Base-by-base conservation (phyloP, 23 tunicate genomes). In the Botrylloides violaceus region DNA sequence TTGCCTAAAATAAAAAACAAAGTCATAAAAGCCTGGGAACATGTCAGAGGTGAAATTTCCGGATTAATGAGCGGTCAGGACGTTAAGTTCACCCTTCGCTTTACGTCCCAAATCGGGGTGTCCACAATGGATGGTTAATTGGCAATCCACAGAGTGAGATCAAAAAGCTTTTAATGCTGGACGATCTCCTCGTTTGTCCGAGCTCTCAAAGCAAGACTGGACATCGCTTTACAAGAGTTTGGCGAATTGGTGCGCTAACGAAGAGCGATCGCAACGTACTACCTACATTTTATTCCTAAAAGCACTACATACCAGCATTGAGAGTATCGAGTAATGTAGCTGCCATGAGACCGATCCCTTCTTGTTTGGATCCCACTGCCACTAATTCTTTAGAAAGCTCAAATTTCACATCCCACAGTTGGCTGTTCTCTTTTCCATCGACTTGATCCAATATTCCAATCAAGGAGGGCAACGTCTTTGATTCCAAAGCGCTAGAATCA, bases 301-400 rank as follows among this genome's bases (percentile, higher is more conserved):
- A 26, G 35, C 5, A 32, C 24, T 18, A 58, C 81, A 61, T 38
- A 88, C 96, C 80, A 18, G 36, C 47, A 33, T 77, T 63, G 56
- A 88, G 58, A 38, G 65, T 76, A 9, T 22, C 36, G 19, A 64
- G n/a, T 19, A 77, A 56, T 2, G 83, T 65, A 7, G 73, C 80
- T 15, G 88, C 78, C 24, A 88, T 81, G 5, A 81, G 57, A 2
- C 36, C 19, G 49, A 88, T 71, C 57, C 86, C 76, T 2, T 76
- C 79, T 1, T 26, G 26, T 1, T 36, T 55, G 43, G 36, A 78
- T 61, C 80, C 83, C 3, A 70, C 43, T 20, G 87, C 79, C 29
- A 76, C 76, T 12, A 88, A 65, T 5, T 75, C 59, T 77, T 88
- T 88, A 4, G 83, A 77, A 2, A 65, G 39, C 56, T 88, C 96